Conservation (phyloP, 1,140 invertebrate genomes). For the Penaeus vannamei region DNA sequence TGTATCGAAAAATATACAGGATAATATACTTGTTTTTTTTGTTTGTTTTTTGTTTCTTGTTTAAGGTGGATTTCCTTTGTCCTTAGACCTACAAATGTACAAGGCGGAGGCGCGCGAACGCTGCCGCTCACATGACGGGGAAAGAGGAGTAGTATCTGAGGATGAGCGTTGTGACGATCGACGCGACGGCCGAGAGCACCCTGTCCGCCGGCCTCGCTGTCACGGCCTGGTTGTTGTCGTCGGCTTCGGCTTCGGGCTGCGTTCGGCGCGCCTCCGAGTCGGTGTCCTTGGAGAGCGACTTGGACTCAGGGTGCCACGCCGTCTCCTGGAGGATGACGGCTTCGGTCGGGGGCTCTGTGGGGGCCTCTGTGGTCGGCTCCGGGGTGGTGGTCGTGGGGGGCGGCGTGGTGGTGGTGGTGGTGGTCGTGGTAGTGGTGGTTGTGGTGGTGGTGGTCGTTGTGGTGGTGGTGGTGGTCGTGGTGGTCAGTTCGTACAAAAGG, state of each 20-base stretch:
- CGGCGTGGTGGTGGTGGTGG: constrained; percentile 47
- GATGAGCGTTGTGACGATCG: constrained; percentile 47
- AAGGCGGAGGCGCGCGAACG: neutral
- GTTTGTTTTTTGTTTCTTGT: too few species aligned
- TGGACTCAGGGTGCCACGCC: constrained; percentile 44
- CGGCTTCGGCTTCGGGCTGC: neutral
- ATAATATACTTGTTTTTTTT: too few species aligned
- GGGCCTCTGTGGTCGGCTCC: neutral
- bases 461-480: constrained; percentile 63
- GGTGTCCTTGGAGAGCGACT: constrained; percentile 58
- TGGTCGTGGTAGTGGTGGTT: constrained; percentile 62
- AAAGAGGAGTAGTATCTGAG: constrained; percentile 52
- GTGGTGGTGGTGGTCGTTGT: constrained; percentile 57
- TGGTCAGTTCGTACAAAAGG: constrained; percentile 56
- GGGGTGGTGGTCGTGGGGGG: constrained; percentile 27
- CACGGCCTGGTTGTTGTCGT: constrained; percentile 34
- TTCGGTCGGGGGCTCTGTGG: constrained; percentile 29
- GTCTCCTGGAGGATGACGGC: constrained; percentile 21
- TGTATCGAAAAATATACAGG: too few species aligned
- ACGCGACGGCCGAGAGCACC: constrained; percentile 54
- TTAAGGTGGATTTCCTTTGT: neutral
- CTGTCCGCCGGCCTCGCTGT: constrained; percentile 52
- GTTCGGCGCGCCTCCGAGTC: constrained; percentile 41
- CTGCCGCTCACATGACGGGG: neutral
- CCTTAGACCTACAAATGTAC: neutral